A percentile compares a stretch with the other conserved stretches of the same genome.
Evolutionary conservation across 2,113 vertebrate species (phyloP).

Genomic region (Empidonax alnorum): DNA sequence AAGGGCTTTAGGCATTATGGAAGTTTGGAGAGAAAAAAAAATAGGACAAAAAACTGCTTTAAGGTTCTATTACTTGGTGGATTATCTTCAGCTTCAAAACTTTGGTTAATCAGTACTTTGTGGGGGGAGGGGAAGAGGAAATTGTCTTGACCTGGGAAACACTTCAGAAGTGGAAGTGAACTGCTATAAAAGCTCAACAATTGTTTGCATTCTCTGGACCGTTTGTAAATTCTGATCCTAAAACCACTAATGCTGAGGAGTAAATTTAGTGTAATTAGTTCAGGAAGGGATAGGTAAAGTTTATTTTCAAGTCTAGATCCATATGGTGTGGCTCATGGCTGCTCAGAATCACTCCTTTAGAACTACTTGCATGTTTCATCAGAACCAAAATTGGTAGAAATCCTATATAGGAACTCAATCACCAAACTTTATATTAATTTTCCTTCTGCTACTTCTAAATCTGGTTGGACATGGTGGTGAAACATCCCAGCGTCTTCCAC

Average conservation of each 20-base stretch:
- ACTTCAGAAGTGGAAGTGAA: not conserved
- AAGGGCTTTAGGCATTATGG: not conserved
- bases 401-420: not conserved
- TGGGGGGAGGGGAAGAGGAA: not conserved
- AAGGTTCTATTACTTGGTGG: not conserved
- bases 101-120: not conserved
- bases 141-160: not conserved
- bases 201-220: not conserved
- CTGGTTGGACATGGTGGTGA: fast-evolving
- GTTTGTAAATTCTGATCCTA: not conserved
- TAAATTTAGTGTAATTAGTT: not conserved
- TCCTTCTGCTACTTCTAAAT: not conserved
- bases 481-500: not conserved
- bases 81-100: not conserved
- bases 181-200: not conserved
- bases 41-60: not conserved
- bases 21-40: not conserved
- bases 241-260: not conserved
- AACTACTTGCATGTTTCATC: not conserved
- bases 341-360: not conserved
- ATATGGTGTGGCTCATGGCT: not conserved
- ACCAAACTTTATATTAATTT: not conserved
- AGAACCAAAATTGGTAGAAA: not conserved
- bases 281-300: fast-evolving
- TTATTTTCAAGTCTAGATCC: not conserved